phyloP scores from a whole-genome alignment of 1,140 invertebrate species.

The Venustaconcha ellipsiformis region DNA sequence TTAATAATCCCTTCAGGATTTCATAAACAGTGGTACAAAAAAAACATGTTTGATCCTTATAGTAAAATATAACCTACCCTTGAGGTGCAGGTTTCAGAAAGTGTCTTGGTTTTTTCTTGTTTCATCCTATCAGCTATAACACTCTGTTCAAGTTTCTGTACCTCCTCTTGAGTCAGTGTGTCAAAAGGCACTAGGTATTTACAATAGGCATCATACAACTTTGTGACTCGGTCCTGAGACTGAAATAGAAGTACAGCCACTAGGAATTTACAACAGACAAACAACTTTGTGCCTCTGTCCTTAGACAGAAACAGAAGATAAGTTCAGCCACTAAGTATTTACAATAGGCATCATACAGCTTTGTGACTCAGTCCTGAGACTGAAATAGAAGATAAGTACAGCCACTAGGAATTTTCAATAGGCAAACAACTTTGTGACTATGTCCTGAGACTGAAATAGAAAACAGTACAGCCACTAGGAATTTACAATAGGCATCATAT shows the following conservation, averaged over 20 bases:
- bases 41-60: not conserved
- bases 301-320: too few relatives aligned
- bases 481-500: conserved; percentile 56
- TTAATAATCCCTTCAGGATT: not conserved
- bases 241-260: conserved; percentile 28
- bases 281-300: too few relatives aligned
- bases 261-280: too few relatives aligned
- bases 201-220: conserved; percentile 92
- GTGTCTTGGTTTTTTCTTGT: conserved; percentile 32
- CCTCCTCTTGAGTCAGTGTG: conserved; percentile 83
- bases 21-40: not conserved
- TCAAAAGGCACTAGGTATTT: conserved; percentile 94
- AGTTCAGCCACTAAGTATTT: too few relatives aligned
- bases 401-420: too few relatives aligned
- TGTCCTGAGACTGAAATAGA: too few relatives aligned
- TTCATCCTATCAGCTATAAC: conserved; percentile 60
- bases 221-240: conserved; percentile 85
- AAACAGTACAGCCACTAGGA: too few relatives aligned
- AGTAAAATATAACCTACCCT: conserved; percentile 49
- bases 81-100: conserved; percentile 28
- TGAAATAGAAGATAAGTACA: too few relatives aligned
- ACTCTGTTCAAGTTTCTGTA: conserved; percentile 79
- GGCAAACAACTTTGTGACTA: too few relatives aligned
- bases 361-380: too few relatives aligned
- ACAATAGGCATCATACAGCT: too few relatives aligned